Evolutionary conservation across 2,888 invertebrate species (phyloP).

Genomic region (Ormia ochracea): DNA sequence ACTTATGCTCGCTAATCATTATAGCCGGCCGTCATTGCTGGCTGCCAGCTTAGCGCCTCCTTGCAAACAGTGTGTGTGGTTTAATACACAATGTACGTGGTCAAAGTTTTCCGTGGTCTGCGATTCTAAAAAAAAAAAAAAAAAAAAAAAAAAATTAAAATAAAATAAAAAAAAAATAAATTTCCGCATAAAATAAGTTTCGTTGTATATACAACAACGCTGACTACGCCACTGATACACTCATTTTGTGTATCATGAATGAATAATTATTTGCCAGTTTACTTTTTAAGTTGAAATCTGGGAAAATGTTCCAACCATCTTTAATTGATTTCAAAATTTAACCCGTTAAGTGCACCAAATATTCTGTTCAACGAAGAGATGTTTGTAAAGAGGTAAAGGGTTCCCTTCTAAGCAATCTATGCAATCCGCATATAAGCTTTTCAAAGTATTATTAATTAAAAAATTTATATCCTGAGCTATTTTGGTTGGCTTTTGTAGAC

Average conservation of each 20-base stretch:
- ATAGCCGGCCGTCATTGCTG: neutral
- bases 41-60: neutral
- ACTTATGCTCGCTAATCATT: slow-evolving; percentile 8
- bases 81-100: slow-evolving; percentile 1
- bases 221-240: neutral
- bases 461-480: too few species aligned
- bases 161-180: slow-evolving; percentile 27
- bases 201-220: slow-evolving; percentile 22
- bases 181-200: slow-evolving; percentile 29
- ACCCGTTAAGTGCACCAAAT: neutral
- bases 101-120: slow-evolving; percentile 27
- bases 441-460: too few species aligned
- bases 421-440: too few species aligned
- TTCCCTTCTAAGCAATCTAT: too few species aligned
- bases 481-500: too few species aligned
- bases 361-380: too few species aligned
- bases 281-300: slow-evolving; percentile 20
- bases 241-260: slow-evolving; percentile 23
- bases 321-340: neutral
- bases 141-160: slow-evolving; percentile 26
- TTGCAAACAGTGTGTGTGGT: neutral
- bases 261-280: slow-evolving; percentile 41
- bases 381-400: too few species aligned
- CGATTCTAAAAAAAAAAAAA: neutral
- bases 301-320: slow-evolving; percentile 50